Evolutionary conservation across 2,888 invertebrate genomes (phyloP).

Genomic region (Troides oblongomaculatus): DNA sequence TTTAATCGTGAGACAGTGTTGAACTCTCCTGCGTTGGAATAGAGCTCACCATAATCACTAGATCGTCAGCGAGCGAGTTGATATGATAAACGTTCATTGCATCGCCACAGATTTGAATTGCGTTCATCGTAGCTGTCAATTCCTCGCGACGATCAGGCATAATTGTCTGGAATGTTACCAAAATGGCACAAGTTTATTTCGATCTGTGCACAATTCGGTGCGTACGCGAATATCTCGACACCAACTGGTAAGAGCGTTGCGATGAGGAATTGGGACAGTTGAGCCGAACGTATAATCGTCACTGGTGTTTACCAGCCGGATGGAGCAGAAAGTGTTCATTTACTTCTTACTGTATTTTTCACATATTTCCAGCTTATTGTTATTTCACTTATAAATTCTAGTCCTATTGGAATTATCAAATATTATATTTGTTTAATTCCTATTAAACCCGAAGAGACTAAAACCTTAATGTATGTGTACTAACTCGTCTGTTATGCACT

Average conservation of each 20-base stretch:
- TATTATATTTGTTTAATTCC: too few species aligned
- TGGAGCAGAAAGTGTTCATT: slow-evolving; percentile 60
- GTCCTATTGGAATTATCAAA: too few species aligned
- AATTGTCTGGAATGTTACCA: slow-evolving; percentile 56
- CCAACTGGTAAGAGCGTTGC: slow-evolving; percentile 13
- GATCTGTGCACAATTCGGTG: slow-evolving; percentile 27
- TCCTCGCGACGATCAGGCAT: slow-evolving; percentile 50
- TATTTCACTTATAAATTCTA: too few species aligned
- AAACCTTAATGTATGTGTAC: too few species aligned
- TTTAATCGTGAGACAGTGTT: slow-evolving; percentile 55
- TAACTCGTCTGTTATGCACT: too few species aligned
- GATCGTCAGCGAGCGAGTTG: slow-evolving; percentile 42
- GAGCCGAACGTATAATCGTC: slow-evolving; percentile 26
- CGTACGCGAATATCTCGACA: slow-evolving; percentile 15
- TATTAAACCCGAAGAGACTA: too few species aligned
- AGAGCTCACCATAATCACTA: slow-evolving; percentile 51
- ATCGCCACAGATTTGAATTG: slow-evolving; percentile 68
- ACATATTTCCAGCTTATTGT: slow-evolving; percentile 12
- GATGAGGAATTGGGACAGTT: slow-evolving; percentile 38
- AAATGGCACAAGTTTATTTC: slow-evolving; percentile 41
- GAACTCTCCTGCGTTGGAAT: slow-evolving; percentile 51
- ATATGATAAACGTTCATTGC: slow-evolving; percentile 57
- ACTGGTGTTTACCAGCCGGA: slow-evolving; percentile 56
- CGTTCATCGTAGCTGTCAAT: slow-evolving; percentile 61
- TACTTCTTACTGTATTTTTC: slow-evolving; percentile 44